Base-by-base conservation (phyloP, 2,113 vertebrate species). In the Amblyornis subalaris region DNA sequence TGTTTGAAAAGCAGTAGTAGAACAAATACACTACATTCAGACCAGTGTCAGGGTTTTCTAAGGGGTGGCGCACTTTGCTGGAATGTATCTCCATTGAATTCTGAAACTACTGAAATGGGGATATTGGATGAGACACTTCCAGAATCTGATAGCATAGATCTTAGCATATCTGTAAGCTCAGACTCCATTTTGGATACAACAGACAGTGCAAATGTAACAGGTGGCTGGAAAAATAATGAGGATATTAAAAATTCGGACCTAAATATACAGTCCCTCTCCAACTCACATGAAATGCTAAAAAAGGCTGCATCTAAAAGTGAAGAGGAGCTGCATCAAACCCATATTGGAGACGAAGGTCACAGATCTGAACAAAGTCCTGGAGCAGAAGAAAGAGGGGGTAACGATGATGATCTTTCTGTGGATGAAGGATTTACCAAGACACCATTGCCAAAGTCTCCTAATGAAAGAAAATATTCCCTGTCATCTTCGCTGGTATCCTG, bases 111-210 rank as follows among this genome's bases (percentile, higher is more conserved):
- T 42, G 40, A 55, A 25, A 23, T 67, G 74, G 88, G 94, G 10
- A 96, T 98, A 95, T 65, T 93, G 65, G 72, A 94, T 45, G 98
- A 98, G 86, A 96, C 95, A 12, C 25, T 98, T 94, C 97, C 96
- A 91, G 95, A 95, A 83, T 36, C 6, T 89, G 74, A 28, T 61
- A 20, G 10, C 26, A 8, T 89, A 48, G 88, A 92, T 96, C 6
- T 66, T 58, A 87, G 58, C 53, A 62, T 67, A 40, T 89, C 67
- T 71, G 5, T 5, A 80, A 77, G 3, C 82, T 73, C 78, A 65
- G 93, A 94, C 26, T 53, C 35, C 12, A 1, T 12, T n/a, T 88
- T 17, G 71, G 64, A 18, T 86, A 28, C 71, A 51, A 10, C n/a
- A 12, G 35, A 71, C 9, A n/a, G n/a, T 10, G 5, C 10, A 12